Evolutionary conservation across 2,797 vertebrate species (phyloP).

Genomic region (Phalloptychus januarius): DNA sequence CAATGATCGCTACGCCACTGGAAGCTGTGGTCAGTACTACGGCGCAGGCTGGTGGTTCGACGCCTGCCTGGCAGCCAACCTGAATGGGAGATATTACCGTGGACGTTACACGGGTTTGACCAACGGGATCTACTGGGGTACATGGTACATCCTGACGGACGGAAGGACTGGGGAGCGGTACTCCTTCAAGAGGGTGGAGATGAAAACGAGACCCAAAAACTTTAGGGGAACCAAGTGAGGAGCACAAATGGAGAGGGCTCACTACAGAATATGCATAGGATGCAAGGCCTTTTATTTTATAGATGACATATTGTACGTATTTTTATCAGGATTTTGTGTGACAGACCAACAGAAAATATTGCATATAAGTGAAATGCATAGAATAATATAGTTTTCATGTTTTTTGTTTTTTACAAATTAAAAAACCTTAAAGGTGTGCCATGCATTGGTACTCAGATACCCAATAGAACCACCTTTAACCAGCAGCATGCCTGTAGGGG

Average conservation of each 20-base stretch:
- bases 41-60: slow-evolving; percentile 88
- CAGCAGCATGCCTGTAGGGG: too few relatives aligned
- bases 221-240: slow-evolving; percentile 62
- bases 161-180: slow-evolving; percentile 82
- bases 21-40: slow-evolving; percentile 85
- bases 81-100: slow-evolving; percentile 82
- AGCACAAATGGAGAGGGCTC: slow-evolving; percentile 12
- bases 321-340: neutral
- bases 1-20: slow-evolving; percentile 80
- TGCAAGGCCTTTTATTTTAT: slow-evolving; percentile 2
- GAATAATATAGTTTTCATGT: neutral
- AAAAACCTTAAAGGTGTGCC: neutral
- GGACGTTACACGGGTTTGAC: slow-evolving; percentile 84
- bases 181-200: slow-evolving; percentile 84
- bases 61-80: slow-evolving; percentile 84
- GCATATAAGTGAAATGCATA: neutral
- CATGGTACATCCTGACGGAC: slow-evolving; percentile 86
- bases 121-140: slow-evolving; percentile 86
- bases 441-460: neutral
- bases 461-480: neutral
- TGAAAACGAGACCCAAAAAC: slow-evolving; percentile 80
- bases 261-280: neutral
- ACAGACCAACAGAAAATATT: neutral
- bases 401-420: neutral
- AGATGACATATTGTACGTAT: neutral